phyloP scores from a whole-genome alignment of 2,797 vertebrate species.

The Iguana delicatissima region DNA sequence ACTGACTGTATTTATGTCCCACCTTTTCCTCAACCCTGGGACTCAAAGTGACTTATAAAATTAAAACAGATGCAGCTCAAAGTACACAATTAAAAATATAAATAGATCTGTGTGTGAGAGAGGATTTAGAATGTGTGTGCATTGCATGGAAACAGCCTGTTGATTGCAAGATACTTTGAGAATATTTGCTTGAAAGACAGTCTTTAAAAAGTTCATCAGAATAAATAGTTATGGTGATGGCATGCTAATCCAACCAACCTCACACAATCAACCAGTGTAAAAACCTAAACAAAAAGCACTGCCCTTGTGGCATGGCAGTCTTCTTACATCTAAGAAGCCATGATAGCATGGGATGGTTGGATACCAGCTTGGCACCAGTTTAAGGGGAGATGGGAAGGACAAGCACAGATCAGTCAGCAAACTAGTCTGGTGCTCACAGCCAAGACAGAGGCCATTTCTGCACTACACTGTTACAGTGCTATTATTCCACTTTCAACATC shows the following conservation, averaged over 20 bases:
- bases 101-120: too few species aligned
- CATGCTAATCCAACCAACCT: not conserved
- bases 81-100: not conserved
- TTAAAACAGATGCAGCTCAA: too few species aligned
- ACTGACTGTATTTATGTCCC: too few species aligned
- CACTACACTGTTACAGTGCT: too few species aligned
- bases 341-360: too few species aligned
- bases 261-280: not conserved
- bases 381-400: not conserved
- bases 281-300: not conserved
- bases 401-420: not conserved
- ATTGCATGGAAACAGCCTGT: too few species aligned
- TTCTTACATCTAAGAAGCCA: not conserved
- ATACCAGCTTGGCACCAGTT: not conserved
- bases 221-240: not conserved
- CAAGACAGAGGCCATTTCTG: too few species aligned
- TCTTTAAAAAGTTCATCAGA: not conserved
- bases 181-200: not conserved
- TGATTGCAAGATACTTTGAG: not conserved
- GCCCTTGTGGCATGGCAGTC: not conserved
- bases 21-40: not conserved
- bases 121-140: too few species aligned
- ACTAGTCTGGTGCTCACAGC: not conserved
- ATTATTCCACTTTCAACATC: too few species aligned
- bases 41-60: not conserved